phyloP scores from a whole-genome alignment of 1,140 invertebrate genomes.

The Papilio glaucus region DNA sequence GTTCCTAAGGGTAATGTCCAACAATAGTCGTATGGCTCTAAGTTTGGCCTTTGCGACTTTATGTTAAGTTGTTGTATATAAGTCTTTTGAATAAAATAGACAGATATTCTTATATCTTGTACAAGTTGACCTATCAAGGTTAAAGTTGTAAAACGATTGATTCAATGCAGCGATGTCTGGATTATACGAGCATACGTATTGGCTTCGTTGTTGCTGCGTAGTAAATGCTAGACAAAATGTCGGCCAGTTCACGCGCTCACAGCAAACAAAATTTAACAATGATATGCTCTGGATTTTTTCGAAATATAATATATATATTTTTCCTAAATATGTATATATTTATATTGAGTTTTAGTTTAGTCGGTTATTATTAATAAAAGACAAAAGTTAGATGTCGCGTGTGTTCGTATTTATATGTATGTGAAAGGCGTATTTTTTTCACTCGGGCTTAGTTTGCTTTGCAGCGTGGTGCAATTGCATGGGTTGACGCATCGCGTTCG shows the following conservation, averaged over 20 bases:
- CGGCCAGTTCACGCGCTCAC: neutral
- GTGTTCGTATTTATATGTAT: neutral
- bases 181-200: neutral
- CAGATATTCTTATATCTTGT: neutral
- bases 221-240: slow-evolving; percentile 13
- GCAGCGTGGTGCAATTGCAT: slow-evolving; percentile 72
- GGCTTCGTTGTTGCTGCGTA: neutral
- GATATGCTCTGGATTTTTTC: neutral
- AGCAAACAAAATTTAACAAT: neutral
- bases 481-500: slow-evolving; percentile 78
- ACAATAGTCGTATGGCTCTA: no score
- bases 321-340: neutral
- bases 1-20: no score
- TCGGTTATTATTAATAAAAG: neutral
- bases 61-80: no score
- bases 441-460: slow-evolving; percentile 55
- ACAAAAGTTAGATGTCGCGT: neutral
- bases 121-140: neutral
- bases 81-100: neutral
- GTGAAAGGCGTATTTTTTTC: slow-evolving; percentile 12
- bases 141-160: slow-evolving; percentile 5
- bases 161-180: slow-evolving; percentile 12
- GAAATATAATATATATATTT: neutral
- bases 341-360: neutral
- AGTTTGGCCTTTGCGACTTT: no score